Percentiles rank a stretch among this genome's conserved stretches.
Conservation (phyloP, 2,888 invertebrate genomes). For the Chrysolina haemoptera region DNA sequence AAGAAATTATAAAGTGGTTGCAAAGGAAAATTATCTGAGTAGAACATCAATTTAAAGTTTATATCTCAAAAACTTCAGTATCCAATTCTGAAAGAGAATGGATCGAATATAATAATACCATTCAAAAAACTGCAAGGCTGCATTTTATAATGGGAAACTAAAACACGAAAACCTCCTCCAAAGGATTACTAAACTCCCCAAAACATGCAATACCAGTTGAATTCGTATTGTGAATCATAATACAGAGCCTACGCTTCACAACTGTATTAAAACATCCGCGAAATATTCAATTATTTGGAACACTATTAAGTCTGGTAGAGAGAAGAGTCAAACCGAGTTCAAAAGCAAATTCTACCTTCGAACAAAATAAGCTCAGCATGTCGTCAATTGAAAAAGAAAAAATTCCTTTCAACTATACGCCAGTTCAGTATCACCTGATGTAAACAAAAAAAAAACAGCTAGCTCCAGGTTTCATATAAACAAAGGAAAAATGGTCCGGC, state of each 20-base stretch:
- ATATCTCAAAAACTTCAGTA: not conserved
- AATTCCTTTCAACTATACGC: not conserved
- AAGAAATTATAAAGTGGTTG: no score
- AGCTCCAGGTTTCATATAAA: conserved; percentile 1
- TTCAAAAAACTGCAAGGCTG: not conserved
- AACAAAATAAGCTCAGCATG: conserved; percentile 10
- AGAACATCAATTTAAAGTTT: no score
- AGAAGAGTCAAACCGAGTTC: conserved; percentile 3
- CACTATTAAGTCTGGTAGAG: not conserved
- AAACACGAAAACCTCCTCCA: not conserved
- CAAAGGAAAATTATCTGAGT: no score
- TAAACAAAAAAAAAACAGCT: not conserved
- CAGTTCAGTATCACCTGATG: not conserved
- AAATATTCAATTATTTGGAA: conserved; percentile 14
- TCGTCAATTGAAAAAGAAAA: conserved; percentile 1
- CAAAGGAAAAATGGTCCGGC: not conserved
- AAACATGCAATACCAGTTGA: not conserved
- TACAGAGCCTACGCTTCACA: not conserved
- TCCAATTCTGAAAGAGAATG: not conserved
- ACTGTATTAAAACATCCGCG: conserved; percentile 9
- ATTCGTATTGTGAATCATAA: not conserved
- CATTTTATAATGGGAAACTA: not conserved
- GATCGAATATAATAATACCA: not conserved
- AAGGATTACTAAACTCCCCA: not conserved
- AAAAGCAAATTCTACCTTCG: conserved; percentile 10